Evolutionary conservation across 35 echinoderm and acorn worm species (phyloP), one percentile per base, ranked within the genome.

Genomic region (Hemicentrotus pulcherrimus): DNA sequence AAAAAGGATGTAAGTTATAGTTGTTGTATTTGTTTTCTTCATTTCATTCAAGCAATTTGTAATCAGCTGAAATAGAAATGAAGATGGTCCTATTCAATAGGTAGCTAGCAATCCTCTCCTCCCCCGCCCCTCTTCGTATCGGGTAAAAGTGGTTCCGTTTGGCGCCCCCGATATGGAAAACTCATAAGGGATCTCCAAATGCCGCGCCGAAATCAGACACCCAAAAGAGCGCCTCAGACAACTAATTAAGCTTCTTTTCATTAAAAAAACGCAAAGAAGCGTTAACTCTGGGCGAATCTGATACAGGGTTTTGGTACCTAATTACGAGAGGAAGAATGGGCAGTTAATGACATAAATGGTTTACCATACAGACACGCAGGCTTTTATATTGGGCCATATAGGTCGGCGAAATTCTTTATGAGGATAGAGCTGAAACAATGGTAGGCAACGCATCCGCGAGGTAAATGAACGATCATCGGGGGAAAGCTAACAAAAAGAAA

Each of bases 211-310:
- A 78, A 78, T 78, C 19, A 78, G 65, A 78, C 65, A 78, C 65
- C 22, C 65, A 78, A 22, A 78, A n/a, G 22, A 5, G 65, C 65
- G 65, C 65, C 24, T 78, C 65, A 78, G 65, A 78, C 65, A 78
- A 78, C 32, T 90, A 90, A 90, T 90, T 90, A 90, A 90, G 46
- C 88, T 47, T 90, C 88, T 90, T 90, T 90, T 90, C 88, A 90
- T 90, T 90, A 90, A 90, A 78, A 55, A 78, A 90, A 47, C 88
- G 88, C 88, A 90, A 78, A 47, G 88, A 15, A 33, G 12, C 88
- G 88, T 90, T 90, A 90, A 90, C 88, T 47, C 32, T 24, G 6
- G 18, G 46, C 32, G 88, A 90, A 45, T 90, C 88, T 47, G 46
- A 90, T 90, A 90, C 88, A 31, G 46, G 88, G 32, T 47, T 90